Evolutionary conservation across 35 echinoderm and acorn worm species (phyloP).

Genomic region (Lytechinus pictus): DNA sequence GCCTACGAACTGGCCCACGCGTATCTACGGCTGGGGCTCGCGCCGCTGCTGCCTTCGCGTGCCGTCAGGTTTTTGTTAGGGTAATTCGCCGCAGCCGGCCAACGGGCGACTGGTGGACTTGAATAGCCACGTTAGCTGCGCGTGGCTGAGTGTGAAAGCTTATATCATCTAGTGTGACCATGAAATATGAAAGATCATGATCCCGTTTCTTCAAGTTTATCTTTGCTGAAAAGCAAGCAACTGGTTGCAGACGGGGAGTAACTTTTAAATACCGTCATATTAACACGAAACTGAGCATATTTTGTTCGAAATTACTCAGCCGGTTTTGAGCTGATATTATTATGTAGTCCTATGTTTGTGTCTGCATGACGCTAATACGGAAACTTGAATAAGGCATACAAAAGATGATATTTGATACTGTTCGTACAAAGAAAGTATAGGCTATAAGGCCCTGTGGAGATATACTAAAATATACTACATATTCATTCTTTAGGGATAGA

Average conservation of each 20-base stretch:
- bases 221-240: neutral
- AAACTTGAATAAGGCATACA: neutral
- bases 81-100: constrained; percentile 14
- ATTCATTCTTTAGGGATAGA: too few species aligned
- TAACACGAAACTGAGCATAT: neutral
- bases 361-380: neutral
- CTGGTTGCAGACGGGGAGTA: neutral
- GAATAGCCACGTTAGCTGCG: neutral
- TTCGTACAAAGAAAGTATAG: neutral
- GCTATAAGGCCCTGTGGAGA: neutral
- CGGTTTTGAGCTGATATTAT: neutral
- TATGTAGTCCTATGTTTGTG: neutral
- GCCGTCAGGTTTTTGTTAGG: neutral
- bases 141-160: neutral
- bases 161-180: neutral
- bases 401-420: neutral
- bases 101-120: neutral
- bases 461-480: too few species aligned
- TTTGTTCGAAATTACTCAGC: constrained; percentile 3
- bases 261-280: constrained; percentile 20
- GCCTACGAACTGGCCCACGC: neutral
- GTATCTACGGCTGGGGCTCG: neutral
- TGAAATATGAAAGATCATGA: neutral
- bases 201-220: neutral
- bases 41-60: constrained; percentile 4